Percentiles rank a stretch among this genome's conserved stretches.
Evolutionary conservation across 2,797 vertebrate species (phyloP).

Genomic region (Hydrolagus colliei): DNA sequence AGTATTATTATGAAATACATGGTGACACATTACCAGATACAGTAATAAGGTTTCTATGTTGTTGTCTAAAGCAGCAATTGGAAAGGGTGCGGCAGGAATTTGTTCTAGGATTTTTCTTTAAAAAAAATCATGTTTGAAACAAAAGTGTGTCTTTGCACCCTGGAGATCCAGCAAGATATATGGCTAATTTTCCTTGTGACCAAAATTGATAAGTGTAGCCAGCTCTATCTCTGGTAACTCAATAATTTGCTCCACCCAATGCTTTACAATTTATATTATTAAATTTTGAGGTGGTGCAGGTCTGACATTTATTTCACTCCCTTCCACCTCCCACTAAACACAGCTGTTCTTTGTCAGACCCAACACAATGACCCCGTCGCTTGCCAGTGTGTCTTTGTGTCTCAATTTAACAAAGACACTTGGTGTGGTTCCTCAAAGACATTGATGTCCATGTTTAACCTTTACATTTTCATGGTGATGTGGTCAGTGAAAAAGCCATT

Average conservation of each 20-base stretch:
- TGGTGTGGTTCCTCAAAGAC: not conserved
- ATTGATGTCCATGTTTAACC: not conserved
- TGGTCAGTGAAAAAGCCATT: not conserved
- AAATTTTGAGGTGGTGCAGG: not conserved
- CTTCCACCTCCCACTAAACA: not conserved
- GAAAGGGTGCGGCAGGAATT: not conserved
- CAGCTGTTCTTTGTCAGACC: no score
- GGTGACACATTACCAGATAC: not conserved
- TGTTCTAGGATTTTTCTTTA: not conserved
- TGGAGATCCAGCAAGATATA: not conserved
- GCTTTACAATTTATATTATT: not conserved
- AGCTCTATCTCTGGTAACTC: not conserved
- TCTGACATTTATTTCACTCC: not conserved
- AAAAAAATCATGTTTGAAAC: not conserved
- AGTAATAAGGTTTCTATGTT: not conserved
- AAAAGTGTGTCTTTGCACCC: no score
- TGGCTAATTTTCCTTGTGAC: not conserved
- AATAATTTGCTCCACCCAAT: not conserved
- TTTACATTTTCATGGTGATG: not conserved
- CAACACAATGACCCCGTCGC: no score
- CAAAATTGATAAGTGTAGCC: not conserved
- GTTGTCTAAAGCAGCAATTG: not conserved
- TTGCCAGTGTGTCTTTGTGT: no score
- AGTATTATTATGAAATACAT: not conserved
- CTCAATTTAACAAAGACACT: not conserved